Base-by-base conservation (phyloP, 37 sponge, comb jelly and placozoan species). In the Lycopodina hypogea region DNA sequence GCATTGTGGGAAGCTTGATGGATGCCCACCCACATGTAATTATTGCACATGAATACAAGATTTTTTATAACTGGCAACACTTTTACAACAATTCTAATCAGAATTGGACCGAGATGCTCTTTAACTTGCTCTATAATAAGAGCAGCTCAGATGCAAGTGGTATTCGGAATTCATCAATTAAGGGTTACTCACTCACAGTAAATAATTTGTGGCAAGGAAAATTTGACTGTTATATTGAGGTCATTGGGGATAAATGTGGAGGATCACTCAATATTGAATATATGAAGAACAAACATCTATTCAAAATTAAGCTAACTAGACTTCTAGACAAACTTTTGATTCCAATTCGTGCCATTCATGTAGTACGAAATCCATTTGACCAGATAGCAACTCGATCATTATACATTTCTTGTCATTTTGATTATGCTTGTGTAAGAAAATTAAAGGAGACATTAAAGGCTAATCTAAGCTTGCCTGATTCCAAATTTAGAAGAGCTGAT, bases 291-390 rank as follows among this genome's bases (percentile, higher is more conserved):
- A 28, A 28, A 3, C 2, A 14, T 19, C 18, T 29, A 7, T 65
- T 65, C 34, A 2, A 30, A 65, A 30, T 15, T 19, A 11, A 12
- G 18, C 9, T 65, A 11, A 14, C 18, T 2, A 3, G 8, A 15
- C 34, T 65, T 9, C 2, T 2, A 3, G 2, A 28, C 2, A 12
- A 17, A 8, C 17, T 65, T 34, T 17, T 9, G 2, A 30, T 65
- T 3, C 66, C 66, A 32, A 32, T 65, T 32, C 35, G 35, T 65
- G 35, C 30, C 34, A 33, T 65, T 30, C 66, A 65, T 12, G 66
- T 65, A 32, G 35, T 65, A 30, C 66, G 66, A 9, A 65, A 65
- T 65, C 66, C 66, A 30, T 65, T 65, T 32, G 66, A 65, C 34
- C 26, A 30, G 34, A 65, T 65, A 65, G 66, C 66, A 34, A 65